Evolutionary conservation across 2,113 vertebrate genomes (phyloP).

Genomic region (Microcebus griseorufus): DNA sequence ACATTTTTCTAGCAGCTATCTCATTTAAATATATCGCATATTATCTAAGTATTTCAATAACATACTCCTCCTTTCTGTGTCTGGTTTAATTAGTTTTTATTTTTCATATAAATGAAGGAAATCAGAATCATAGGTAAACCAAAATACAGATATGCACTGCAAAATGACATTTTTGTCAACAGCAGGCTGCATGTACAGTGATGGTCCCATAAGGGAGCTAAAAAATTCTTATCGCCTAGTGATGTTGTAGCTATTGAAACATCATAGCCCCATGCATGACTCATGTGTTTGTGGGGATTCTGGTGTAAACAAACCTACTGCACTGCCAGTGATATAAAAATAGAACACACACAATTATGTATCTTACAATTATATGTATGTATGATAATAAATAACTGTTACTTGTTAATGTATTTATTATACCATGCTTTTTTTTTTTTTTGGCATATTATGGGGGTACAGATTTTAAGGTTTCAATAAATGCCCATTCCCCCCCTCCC

Average conservation of each 20-base stretch:
- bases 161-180: too few relatives aligned
- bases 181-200: background rate
- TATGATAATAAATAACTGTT: background rate
- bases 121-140: background rate
- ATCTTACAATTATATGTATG: background rate
- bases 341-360: background rate
- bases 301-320: background rate
- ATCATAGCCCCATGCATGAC: background rate
- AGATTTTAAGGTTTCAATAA: too few relatives aligned
- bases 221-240: background rate
- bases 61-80: background rate
- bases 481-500: too few relatives aligned
- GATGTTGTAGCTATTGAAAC: background rate
- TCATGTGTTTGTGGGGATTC: background rate
- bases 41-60: background rate
- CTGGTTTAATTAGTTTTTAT: slow-evolving; percentile 19
- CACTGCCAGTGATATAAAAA: background rate
- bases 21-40: slow-evolving; percentile 27
- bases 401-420: background rate
- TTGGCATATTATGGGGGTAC: too few relatives aligned
- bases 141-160: background rate
- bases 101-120: slow-evolving; percentile 51
- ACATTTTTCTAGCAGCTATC: background rate
- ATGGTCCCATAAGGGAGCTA: background rate
- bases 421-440: background rate